phyloP scores from a whole-genome alignment of 2,888 invertebrate genomes.

The Oeneis ivallda region DNA sequence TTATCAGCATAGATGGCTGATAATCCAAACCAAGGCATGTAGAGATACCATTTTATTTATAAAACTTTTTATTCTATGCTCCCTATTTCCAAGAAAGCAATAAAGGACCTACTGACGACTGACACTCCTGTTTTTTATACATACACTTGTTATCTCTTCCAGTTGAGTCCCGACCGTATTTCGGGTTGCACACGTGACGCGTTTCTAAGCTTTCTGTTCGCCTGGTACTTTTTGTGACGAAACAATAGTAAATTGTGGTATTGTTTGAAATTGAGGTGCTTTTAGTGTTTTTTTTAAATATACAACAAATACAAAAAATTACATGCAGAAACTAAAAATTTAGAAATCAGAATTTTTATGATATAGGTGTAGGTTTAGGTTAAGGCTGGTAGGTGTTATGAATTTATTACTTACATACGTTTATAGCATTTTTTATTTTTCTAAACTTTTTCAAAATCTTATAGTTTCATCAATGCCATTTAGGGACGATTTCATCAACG shows the following conservation, averaged over 20 bases:
- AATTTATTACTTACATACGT: too few species aligned
- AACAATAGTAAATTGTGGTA: slow-evolving; percentile 9
- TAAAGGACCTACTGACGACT: slow-evolving; percentile 34
- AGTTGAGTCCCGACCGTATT: slow-evolving; percentile 48
- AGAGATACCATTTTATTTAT: slow-evolving; percentile 18
- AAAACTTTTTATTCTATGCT: slow-evolving; percentile 25
- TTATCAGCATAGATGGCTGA: slow-evolving; percentile 9
- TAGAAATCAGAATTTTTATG: too few species aligned
- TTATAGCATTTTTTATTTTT: too few species aligned
- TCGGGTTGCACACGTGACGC: slow-evolving; percentile 43
- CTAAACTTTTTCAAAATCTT: too few species aligned
- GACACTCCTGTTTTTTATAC: slow-evolving; percentile 38
- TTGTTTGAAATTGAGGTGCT: neutral
- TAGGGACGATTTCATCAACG: too few species aligned
- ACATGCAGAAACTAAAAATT: too few species aligned
- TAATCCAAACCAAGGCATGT: slow-evolving; percentile 26
- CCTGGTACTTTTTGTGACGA: slow-evolving; percentile 44
- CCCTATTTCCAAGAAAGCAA: slow-evolving; percentile 42
- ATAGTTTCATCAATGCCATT: too few species aligned
- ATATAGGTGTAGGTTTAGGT: too few species aligned
- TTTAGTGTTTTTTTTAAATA: slow-evolving; percentile 9
- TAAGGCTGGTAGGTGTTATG: too few species aligned
- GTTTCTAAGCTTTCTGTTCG: slow-evolving; percentile 36
- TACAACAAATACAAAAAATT: neutral
- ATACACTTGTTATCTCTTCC: slow-evolving; percentile 42